Conservation (phyloP, 2,113 vertebrate species). For the Gallinago paraguaiae region DNA sequence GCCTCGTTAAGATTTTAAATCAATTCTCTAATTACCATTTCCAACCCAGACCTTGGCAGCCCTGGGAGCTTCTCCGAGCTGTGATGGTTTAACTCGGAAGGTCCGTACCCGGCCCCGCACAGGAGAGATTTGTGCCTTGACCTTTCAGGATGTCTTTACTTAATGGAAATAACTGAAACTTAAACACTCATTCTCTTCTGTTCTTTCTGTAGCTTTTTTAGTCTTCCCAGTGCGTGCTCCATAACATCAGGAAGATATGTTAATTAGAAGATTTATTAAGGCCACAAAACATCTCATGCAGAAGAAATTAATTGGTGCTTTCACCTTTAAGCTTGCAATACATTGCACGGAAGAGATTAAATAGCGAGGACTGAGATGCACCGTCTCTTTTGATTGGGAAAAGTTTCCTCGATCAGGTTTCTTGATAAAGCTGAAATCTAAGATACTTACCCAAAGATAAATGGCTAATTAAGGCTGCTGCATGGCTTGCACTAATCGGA, state of each 20-base stretch:
- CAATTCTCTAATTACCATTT: background rate
- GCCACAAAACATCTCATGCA: constrained; percentile 57
- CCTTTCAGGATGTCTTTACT: background rate
- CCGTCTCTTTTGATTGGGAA: background rate
- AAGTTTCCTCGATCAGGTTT: constrained; percentile 25
- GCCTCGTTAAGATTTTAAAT: background rate
- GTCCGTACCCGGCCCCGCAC: background rate
- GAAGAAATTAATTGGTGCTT: constrained; percentile 68
- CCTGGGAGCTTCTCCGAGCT: background rate
- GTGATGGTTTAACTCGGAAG: background rate
- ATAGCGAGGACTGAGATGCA: constrained; percentile 49
- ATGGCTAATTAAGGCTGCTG: constrained; percentile 12
- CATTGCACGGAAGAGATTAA: constrained; percentile 52
- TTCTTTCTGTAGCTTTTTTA: constrained; percentile 87
- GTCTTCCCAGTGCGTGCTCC: constrained; percentile 85
- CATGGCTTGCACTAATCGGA: constrained; percentile 31
- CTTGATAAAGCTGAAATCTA: background rate
- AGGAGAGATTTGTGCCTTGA: background rate
- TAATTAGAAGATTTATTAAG: constrained; percentile 86
- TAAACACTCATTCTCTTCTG: constrained; percentile 69
- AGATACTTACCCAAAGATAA: constrained; percentile 19
- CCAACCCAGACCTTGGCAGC: background rate
- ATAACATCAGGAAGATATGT: constrained; percentile 85
- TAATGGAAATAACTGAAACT: background rate
- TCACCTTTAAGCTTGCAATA: constrained; percentile 60